Evolutionary conservation across 1,140 invertebrate species (phyloP), one percentile per base, ranked within the genome.

Genomic region (Bombus waltoni): DNA sequence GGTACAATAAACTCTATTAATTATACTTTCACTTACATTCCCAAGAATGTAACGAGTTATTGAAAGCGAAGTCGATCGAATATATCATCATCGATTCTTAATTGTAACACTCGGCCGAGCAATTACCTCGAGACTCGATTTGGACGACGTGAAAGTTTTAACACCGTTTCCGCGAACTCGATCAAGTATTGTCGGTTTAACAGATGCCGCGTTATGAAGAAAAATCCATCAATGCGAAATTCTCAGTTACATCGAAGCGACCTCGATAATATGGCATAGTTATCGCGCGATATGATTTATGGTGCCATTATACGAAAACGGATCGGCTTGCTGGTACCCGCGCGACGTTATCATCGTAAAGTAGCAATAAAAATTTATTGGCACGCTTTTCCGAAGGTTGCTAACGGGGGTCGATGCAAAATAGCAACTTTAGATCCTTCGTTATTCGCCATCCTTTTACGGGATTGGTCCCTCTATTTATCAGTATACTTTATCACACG

Each of bases 321-420:
- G 92, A 93, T 94, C 90, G 91, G 91, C 90, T 87, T 87, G 85
- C 89, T 88, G 85, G 84, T 88, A 89, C 82, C 88, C 77, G 65
- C 59, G 87, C 68, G 40, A 84, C 87, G 89, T 94, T 93, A 94
- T 94, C 92, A 93, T 90, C 93, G 89, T 93, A 91, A 93, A 94
- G 91, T 89, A 91, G 93, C 93, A 91, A 93, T 94, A 94, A 94
- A 94, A 94, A 94, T 94, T 94, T 91, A 91, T 90, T 83, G 90
- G 87, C 89, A 88, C 83, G 81, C 79, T 79, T 83, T 85, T 76
- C 59, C 73, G 77, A 83, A 77, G 42, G 44, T 65, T 42, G 53
- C 68, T 71, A 82, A 85, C 81, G 72, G 59, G 2, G 47, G 13
- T 5, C 62, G 76, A 89, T 89, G 71, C 88, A 89, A 89, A 89